Evolutionary conservation across 1,140 invertebrate species (phyloP), one percentile per base, ranked within the genome.

Genomic region (Danaus melanippus): DNA sequence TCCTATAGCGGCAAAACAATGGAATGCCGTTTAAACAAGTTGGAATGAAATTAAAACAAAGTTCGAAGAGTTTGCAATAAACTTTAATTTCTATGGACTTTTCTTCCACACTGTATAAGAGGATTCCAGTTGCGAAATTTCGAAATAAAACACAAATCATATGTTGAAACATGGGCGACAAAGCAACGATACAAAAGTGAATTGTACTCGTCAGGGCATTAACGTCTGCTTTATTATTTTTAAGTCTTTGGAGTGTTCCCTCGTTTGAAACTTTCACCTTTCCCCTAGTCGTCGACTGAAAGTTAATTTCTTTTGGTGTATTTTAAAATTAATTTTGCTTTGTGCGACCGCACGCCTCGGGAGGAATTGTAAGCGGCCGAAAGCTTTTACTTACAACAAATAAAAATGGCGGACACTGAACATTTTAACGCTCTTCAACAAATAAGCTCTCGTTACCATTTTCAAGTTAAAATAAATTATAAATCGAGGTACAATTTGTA

Each of bases 221-320:
- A 66, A 66, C 62, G 70, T 67, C 62, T 64, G 56, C 69, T 77
- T 85, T 82, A 82, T 83, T 83, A 82, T 82, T 83, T 80, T 76
- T 76, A 81, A 81, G 76, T 79, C 72, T 66, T 69, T 56, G 56
- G 66, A 76, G 71, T 74, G 73, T 71, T 74, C 72, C 73, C 73
- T 70, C 69, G 69, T 75, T 79, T 57, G 63, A 76, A 86, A 86
- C 74, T 82, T 86, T 81, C 75, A 76, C 79, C 74, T 73, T 69
- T 62, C 64, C 74, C 69, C 65, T 62, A 69, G 67, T 71, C 66
- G 67, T 62, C 62, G 64, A 49, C 58, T 74, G 66, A 72, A 86
- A 86, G 80, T 84, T 84, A 86, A 86, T 86, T 83, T 86, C 83
- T 86, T 86, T 86, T 75, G 72, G 80, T 84, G 76, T 84, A 79